Evolutionary conservation across 2,113 vertebrate species (phyloP).

Genomic region (Peromyscus polionotus): DNA sequence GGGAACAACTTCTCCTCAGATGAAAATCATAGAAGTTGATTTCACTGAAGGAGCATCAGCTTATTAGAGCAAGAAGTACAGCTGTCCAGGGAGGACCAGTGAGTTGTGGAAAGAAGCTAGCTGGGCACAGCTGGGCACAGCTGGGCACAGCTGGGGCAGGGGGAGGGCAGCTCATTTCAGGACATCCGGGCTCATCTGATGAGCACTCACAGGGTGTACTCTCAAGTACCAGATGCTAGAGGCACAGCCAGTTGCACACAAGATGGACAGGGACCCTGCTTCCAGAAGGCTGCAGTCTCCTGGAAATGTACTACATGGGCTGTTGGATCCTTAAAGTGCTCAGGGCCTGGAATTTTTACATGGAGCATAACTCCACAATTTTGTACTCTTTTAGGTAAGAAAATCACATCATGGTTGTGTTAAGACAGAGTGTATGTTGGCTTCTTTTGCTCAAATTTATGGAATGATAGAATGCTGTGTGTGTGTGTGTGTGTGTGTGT

Average conservation of each 20-base stretch:
- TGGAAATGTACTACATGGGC: accelerated
- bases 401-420: neutral
- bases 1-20: neutral
- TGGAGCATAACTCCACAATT: neutral
- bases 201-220: accelerated
- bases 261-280: neutral
- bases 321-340: accelerated
- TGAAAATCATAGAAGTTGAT: neutral
- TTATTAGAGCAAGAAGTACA: neutral
- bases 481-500: neutral
- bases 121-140: neutral
- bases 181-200: accelerated
- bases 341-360: neutral
- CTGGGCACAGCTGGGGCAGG: too few species aligned
- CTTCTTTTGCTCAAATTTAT: neutral
- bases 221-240: neutral
- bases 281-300: accelerated
- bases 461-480: neutral
- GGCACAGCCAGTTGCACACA: accelerated
- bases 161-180: accelerated
- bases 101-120: neutral
- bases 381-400: neutral
- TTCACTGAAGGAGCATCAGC: neutral
- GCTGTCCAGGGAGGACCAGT: neutral
- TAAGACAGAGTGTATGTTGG: neutral